Base-by-base conservation (phyloP, 2,113 vertebrate genomes). In the Tursiops truncatus region DNA sequence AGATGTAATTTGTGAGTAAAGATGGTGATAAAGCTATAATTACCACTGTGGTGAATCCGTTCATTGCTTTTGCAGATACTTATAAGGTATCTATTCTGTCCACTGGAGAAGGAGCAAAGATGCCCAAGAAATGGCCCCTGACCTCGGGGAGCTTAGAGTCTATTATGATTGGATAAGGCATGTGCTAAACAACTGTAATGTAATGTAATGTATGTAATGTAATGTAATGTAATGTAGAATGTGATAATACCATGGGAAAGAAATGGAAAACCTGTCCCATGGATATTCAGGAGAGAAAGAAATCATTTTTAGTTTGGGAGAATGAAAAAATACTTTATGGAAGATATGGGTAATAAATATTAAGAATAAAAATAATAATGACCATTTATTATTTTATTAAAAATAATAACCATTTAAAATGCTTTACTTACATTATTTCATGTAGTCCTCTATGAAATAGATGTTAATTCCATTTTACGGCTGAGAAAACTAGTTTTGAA, bases 1-100 rank as follows among this genome's bases (percentile, higher is more conserved):
- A 89, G 91, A 89, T 93, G 25, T 83, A 91, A 91, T 95, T 95
- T 98, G 90, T 96, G 86, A 95, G 53, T 95, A 79, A 82, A 93
- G 50, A 80, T 60, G 63, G 58, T 87, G 73, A 79, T 83, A 89
- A 95, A 92, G 62, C 68, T 83, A 6, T 95, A 92, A 96, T 98
- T 80, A 91, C 23, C 31, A 74, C 41, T 17, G 33, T 80, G 81
- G n/a, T 71, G 68, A 68, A 94, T 53, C 41, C 74, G 26, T 67
- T 86, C 68, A 76, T 92, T 70, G 31, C n/a, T 89, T 91, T 93
- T 70, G 81, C 31, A 96, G 89, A 89, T 90, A 92, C 28, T 88
- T 83, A 53, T 8, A 73, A 41, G 4, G n/a, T 89, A 31, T 89
- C 44, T 85, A 41, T 76, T 91, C 50, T 65, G 8, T 67, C 60